Percentiles rank a stretch among this genome's conserved stretches.
phyloP scores from a whole-genome alignment of 2,888 invertebrate genomes.

The Boloria selene region DNA sequence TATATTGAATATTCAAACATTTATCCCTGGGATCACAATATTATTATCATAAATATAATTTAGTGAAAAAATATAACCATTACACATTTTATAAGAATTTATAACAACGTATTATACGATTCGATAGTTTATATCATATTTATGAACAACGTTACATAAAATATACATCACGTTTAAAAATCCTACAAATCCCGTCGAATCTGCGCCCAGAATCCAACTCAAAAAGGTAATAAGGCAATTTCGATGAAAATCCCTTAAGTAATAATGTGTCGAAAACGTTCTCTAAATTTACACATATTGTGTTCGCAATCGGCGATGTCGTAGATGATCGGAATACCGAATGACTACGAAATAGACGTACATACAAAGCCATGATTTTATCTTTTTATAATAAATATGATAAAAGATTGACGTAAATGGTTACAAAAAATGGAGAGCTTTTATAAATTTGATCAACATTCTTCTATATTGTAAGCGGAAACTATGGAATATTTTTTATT shows the following conservation, averaged over 20 bases:
- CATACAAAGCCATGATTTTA: constrained; percentile 10
- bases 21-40: too few species aligned
- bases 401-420: constrained; percentile 8
- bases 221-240: constrained; percentile 81
- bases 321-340: constrained; percentile 74
- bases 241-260: constrained; percentile 80
- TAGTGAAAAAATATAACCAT: too few species aligned
- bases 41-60: too few species aligned
- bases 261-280: constrained; percentile 81
- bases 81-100: too few species aligned
- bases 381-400: constrained; percentile 10
- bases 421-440: neutral
- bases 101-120: neutral
- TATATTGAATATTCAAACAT: too few species aligned
- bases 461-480: neutral
- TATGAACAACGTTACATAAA: constrained; percentile 30
- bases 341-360: constrained; percentile 45
- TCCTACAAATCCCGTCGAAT: constrained; percentile 68
- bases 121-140: constrained; percentile 1
- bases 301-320: constrained; percentile 71
- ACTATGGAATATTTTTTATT: too few species aligned
- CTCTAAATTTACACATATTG: constrained; percentile 81
- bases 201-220: constrained; percentile 71
- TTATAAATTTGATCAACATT: neutral
- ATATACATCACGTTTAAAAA: constrained; percentile 55